phyloP scores from a whole-genome alignment of 2,888 invertebrate species.

The Drosophila formosana region DNA sequence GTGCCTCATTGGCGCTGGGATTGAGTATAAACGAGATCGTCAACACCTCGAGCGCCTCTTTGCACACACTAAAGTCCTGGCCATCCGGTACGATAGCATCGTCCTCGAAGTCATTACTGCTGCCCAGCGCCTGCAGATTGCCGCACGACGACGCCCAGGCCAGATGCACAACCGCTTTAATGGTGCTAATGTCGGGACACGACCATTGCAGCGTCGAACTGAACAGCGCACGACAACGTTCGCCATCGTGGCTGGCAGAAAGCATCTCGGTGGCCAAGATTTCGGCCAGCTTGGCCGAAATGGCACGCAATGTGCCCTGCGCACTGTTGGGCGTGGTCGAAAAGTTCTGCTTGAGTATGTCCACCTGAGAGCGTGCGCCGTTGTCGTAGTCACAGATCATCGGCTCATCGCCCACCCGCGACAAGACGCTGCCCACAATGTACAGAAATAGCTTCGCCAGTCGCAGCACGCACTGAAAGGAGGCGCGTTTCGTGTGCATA shows the following conservation, averaged over 20 bases:
- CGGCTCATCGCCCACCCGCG: slow-evolving; percentile 87
- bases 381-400: slow-evolving; percentile 85
- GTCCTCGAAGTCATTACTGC: slow-evolving; percentile 86
- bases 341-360: slow-evolving; percentile 92
- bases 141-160: slow-evolving; percentile 93
- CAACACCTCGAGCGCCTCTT: slow-evolving; percentile 96
- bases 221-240: slow-evolving; percentile 86
- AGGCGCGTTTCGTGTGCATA: slow-evolving; percentile 90
- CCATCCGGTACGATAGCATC: slow-evolving; percentile 87
- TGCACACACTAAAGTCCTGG: slow-evolving; percentile 90
- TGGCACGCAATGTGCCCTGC: slow-evolving; percentile 93
- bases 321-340: slow-evolving; percentile 92
- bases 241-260: slow-evolving; percentile 85
- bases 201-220: slow-evolving; percentile 88
- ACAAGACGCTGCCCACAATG: slow-evolving; percentile 93
- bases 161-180: slow-evolving; percentile 90
- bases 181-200: slow-evolving; percentile 90
- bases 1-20: slow-evolving; percentile 92
- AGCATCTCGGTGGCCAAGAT: slow-evolving; percentile 90
- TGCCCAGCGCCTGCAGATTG: slow-evolving; percentile 89
- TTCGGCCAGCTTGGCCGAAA: slow-evolving; percentile 93
- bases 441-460: slow-evolving; percentile 95
- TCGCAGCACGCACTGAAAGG: slow-evolving; percentile 94
- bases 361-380: slow-evolving; percentile 86
- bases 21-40: slow-evolving; percentile 95